Evolutionary conservation across 2,888 invertebrate genomes (phyloP).

Genomic region (Agrochola circellaris): DNA sequence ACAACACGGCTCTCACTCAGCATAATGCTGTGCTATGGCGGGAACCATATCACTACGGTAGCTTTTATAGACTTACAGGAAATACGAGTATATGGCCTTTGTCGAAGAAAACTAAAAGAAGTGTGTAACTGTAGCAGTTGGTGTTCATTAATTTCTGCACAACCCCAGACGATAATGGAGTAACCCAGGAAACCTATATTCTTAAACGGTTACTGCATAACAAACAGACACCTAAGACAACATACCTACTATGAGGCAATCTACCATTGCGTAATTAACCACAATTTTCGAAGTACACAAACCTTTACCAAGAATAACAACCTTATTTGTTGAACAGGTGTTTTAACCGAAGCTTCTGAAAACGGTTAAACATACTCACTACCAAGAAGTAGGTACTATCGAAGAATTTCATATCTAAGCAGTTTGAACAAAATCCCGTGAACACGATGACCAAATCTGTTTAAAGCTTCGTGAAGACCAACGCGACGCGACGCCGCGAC

Average conservation of each 20-base stretch:
- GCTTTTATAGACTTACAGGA: background rate
- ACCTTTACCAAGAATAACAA: background rate
- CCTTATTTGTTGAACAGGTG: constrained; percentile 26
- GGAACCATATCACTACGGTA: background rate
- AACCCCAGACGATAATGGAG: background rate
- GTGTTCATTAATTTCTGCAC: background rate
- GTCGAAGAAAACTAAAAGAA: background rate
- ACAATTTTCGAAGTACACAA: background rate
- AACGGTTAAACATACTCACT: constrained; percentile 12
- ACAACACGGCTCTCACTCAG: background rate
- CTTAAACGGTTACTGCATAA: background rate
- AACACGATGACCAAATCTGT: too few species aligned
- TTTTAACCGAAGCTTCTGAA: constrained; percentile 1
- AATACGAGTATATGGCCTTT: background rate
- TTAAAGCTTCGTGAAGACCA: too few species aligned
- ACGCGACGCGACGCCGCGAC: too few species aligned
- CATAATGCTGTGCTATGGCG: background rate
- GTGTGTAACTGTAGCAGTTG: background rate
- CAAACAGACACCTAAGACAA: background rate
- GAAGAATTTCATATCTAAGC: too few species aligned
- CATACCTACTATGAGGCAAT: background rate
- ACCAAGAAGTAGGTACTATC: constrained; percentile 10
- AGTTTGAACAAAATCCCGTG: too few species aligned
- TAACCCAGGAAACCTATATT: background rate
- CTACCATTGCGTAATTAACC: constrained; percentile 6